These are phyloP conservation scores for Drosophila teissieri DNA, from an alignment of 1,140 invertebrate genomes.

Conservation along the genomic window DNA sequence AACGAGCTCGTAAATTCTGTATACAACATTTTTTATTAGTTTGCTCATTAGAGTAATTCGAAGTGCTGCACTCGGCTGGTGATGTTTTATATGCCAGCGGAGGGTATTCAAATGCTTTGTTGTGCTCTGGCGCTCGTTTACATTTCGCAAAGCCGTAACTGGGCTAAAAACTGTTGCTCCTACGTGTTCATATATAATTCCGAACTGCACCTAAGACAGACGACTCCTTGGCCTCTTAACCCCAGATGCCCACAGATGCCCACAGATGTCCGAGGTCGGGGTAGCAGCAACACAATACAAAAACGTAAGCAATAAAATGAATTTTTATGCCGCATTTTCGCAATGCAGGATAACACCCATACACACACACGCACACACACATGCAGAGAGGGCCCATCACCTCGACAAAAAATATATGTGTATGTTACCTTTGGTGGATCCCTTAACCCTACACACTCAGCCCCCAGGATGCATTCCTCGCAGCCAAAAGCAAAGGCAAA, in stretches of 20 bases:
- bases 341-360: constrained; percentile 55
- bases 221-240: neutral
- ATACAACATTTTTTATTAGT: too few relatives aligned
- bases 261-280: neutral
- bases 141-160: constrained; percentile 11
- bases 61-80: too few relatives aligned
- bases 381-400: constrained; percentile 10
- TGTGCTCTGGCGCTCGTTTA: neutral
- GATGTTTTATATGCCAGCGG: neutral
- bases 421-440: constrained; percentile 55
- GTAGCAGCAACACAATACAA: constrained; percentile 60
- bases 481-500: constrained; percentile 14
- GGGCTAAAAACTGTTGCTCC: constrained; percentile 18
- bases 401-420: constrained; percentile 39
- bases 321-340: constrained; percentile 80
- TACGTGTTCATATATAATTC: constrained; percentile 17
- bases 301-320: constrained; percentile 73
- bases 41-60: too few relatives aligned
- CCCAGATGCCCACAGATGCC: neutral
- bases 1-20: too few relatives aligned
- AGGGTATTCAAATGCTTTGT: neutral
- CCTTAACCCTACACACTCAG: constrained; percentile 14
- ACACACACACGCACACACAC: neutral
- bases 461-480: constrained; percentile 36
- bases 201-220: constrained; percentile 18